Conservation (phyloP, 2,797 vertebrate genomes). For the Clamator glandarius region DNA sequence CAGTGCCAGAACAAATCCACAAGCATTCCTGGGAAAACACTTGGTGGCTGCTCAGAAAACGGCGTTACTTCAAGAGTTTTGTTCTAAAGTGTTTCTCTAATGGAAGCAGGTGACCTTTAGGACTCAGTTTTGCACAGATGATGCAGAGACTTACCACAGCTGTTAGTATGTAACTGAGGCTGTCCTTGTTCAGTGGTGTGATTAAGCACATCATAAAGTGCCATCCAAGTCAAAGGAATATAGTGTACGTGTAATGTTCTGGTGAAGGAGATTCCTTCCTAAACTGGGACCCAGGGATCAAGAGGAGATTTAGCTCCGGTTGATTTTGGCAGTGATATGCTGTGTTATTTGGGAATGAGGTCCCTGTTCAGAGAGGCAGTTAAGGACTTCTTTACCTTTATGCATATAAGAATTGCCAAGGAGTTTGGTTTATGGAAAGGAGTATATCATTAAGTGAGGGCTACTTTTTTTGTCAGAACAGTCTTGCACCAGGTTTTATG, state of each 20-base stretch:
- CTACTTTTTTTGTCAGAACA: not conserved
- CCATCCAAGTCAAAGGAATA: not conserved
- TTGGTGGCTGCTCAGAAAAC: not conserved
- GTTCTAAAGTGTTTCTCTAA: not conserved
- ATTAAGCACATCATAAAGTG: fast-evolving
- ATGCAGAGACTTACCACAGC: not conserved
- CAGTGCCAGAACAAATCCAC: not conserved
- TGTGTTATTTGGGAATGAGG: not conserved
- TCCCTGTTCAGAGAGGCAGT: not conserved
- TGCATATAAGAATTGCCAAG: not conserved
- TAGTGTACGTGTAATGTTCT: not conserved
- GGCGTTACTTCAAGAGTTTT: not conserved
- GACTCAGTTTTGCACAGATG: not conserved
- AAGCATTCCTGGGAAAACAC: not conserved
- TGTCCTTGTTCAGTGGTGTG: not conserved
- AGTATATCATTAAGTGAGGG: not conserved
- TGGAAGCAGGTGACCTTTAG: not conserved
- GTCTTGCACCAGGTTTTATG: not conserved
- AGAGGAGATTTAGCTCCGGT: not conserved
- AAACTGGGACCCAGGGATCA: not conserved
- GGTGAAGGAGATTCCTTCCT: not conserved
- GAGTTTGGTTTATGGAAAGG: not conserved
- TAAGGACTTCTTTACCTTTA: not conserved
- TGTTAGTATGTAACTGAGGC: not conserved
- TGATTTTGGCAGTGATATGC: not conserved